phyloP scores from a whole-genome alignment of 2,797 vertebrate species.

The Molossus alvarezi region DNA sequence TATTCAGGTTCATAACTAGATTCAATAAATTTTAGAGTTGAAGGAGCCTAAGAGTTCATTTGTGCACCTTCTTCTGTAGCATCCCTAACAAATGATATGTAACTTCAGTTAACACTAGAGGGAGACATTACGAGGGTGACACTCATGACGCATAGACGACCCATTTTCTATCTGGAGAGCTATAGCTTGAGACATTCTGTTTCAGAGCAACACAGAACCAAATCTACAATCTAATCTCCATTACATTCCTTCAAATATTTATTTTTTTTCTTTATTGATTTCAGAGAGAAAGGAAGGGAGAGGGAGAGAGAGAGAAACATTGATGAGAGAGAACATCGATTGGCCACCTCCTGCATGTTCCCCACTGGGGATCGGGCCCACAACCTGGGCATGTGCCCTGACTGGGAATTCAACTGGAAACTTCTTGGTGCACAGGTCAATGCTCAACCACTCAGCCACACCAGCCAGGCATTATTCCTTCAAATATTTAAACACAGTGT shows the following conservation, averaged over 20 bases:
- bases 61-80: not conserved
- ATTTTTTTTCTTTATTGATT: not conserved
- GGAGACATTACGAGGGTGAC: not conserved
- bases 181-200: not conserved
- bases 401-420: too few species aligned
- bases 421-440: too few species aligned
- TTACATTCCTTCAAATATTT: conserved; percentile 37
- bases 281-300: too few species aligned
- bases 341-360: too few species aligned
- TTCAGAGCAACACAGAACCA: not conserved
- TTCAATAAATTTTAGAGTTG: conserved; percentile 13
- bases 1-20: not conserved
- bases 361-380: too few species aligned
- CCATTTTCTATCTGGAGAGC: not conserved
- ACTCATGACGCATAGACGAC: not conserved
- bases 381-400: too few species aligned
- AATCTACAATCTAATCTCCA: conserved; percentile 12
- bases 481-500: conserved; percentile 29
- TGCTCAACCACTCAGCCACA: too few species aligned
- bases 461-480: not conserved
- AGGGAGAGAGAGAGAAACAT: too few species aligned
- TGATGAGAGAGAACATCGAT: too few species aligned
- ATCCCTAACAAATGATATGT: not conserved
- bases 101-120: not conserved
- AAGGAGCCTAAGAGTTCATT: conserved; percentile 34